Evolutionary conservation across 2,797 vertebrate genomes (phyloP), one percentile per base, ranked within the genome.

Genomic region (Pampus argenteus): DNA sequence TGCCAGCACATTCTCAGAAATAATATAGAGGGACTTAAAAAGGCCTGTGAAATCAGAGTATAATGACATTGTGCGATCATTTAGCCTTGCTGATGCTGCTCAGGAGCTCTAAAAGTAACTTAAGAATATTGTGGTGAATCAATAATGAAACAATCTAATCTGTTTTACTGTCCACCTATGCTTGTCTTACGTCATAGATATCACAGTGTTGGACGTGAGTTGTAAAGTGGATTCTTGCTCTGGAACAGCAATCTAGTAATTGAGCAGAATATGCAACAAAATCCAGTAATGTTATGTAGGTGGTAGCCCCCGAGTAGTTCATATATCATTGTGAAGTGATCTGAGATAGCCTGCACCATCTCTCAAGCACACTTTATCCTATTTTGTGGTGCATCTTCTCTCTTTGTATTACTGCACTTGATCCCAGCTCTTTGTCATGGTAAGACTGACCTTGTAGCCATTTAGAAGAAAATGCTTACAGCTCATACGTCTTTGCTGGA

Each of bases 71-170:
- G 84, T 76, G 78, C 79, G 73, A 91, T 90, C 88, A 81, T 89
- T 90, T 81, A 62, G 81, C 85, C 81, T 67, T 56, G 64, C 74
- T 50, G 86, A 83, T 25, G 44, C 72, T 75, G 80, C 83, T 87
- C 77, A 85, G 72, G 71, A 88, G 88, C 87, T 87, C 76, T 87
- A 86, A 89, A 93, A 92, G 93, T 93, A 95, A 94, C 91, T 94
- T 91, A 92, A 94, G 88, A 92, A 88, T 94, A 89, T 83, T 88
- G 87, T 90, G 86, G 92, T 90, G 87, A 95, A 96, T 96, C 94
- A 94, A 96, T 95, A 95, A 82, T 90, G 36, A 85, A 94, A 88
- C 91, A 91, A 94, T 91, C 81, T 93, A 90, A 94, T 89, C 87
- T 93, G 90, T 93, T 92, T 90, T 90, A 82, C 90, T 82, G 74